A percentile compares a stretch with the other conserved stretches of the same genome.
phyloP scores from a whole-genome alignment of 2,797 vertebrate species.

The Glyptemys insculpta region DNA sequence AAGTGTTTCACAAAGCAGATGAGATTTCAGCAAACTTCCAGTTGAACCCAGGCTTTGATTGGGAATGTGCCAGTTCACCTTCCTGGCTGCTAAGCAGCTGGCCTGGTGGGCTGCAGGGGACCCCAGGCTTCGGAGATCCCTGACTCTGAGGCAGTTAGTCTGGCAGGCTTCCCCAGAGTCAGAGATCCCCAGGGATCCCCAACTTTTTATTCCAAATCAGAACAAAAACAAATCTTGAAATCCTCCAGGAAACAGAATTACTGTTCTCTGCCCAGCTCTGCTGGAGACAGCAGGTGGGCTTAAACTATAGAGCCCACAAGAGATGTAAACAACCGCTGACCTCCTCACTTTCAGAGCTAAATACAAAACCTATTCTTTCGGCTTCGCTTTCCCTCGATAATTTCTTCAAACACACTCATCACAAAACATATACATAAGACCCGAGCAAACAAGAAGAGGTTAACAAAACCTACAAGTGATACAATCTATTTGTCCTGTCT shows the following conservation, averaged over 20 bases:
- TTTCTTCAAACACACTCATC: neutral
- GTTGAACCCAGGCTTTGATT: neutral
- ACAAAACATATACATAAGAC: neutral
- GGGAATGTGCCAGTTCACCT: neutral
- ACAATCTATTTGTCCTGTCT: neutral
- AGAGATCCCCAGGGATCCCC: neutral
- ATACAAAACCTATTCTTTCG: neutral
- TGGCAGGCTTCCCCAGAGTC: too few relatives aligned
- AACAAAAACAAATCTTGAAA: neutral
- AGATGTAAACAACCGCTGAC: neutral
- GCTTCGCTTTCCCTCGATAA: neutral
- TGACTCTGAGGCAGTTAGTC: neutral
- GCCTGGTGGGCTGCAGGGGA: neutral
- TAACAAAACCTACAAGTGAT: neutral
- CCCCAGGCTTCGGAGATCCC: neutral
- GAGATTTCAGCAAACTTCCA: neutral
- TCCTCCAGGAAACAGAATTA: neutral
- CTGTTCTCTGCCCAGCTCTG: neutral
- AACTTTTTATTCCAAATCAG: neutral
- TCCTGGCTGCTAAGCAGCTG: neutral
- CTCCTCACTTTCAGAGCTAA: neutral
- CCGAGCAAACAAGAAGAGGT: neutral
- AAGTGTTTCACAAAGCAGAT: too few relatives aligned
- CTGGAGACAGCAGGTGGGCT: neutral
- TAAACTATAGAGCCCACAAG: neutral